A percentile compares a stretch with the other conserved stretches of the same genome.
phyloP scores from a whole-genome alignment of 2,797 vertebrate species.

The Spheniscus humboldti region DNA sequence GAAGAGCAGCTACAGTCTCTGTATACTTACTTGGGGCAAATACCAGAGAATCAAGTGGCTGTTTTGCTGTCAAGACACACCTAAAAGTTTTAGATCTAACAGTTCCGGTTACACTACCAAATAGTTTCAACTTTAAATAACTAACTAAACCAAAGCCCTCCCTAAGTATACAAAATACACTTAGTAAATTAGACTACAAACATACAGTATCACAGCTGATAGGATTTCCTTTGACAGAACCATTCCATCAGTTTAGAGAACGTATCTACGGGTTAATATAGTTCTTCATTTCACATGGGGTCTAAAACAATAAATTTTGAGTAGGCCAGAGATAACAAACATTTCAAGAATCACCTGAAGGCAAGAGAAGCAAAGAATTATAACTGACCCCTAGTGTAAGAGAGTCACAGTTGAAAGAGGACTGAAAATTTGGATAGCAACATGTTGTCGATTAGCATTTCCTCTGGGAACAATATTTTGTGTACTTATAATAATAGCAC shows the following conservation, averaged over 20 bases:
- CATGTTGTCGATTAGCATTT: neutral
- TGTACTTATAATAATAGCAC: neutral
- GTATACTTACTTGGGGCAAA: conserved; percentile 37
- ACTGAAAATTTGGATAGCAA: neutral
- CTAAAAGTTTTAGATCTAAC: neutral
- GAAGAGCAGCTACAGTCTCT: conserved; percentile 14
- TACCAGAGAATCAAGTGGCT: conserved; percentile 31
- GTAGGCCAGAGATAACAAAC: neutral
- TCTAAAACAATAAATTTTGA: neutral
- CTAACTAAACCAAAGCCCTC: neutral
- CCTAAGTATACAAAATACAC: neutral
- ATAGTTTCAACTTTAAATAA: neutral
- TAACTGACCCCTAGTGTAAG: neutral
- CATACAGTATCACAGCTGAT: neutral
- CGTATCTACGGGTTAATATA: neutral
- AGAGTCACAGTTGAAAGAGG: neutral
- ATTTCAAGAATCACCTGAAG: neutral
- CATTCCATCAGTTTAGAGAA: neutral
- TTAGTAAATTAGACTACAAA: neutral
- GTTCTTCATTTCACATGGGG: neutral
- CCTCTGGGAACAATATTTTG: neutral
- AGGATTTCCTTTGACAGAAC: neutral
- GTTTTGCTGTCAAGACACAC: neutral
- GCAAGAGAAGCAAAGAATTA: neutral
- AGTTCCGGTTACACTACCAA: neutral